phyloP scores from a whole-genome alignment of 2,888 invertebrate species.

The Micoletzkya japonica region DNA sequence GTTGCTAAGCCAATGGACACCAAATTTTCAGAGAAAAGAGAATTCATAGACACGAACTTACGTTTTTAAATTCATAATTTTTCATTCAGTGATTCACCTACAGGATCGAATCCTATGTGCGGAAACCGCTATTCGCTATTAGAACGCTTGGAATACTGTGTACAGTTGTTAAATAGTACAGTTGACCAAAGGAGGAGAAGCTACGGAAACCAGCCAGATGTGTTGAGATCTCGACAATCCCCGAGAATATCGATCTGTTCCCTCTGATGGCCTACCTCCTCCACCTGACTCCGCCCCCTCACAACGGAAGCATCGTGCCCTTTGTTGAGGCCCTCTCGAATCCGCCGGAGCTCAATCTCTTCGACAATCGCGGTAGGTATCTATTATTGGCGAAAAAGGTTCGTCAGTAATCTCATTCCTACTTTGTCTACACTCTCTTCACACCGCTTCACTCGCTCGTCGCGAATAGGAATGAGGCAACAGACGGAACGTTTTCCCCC shows the following conservation, averaged over 20 bases:
- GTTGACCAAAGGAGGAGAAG: not conserved
- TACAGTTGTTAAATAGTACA: not conserved
- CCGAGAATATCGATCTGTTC: slow-evolving; percentile 25
- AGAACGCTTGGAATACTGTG: not conserved
- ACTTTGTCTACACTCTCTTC: too few relatives aligned
- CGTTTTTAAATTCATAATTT: too few relatives aligned
- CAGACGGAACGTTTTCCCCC: too few relatives aligned
- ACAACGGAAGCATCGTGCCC: slow-evolving; percentile 15
- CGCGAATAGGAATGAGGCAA: too few relatives aligned
- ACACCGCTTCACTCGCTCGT: too few relatives aligned
- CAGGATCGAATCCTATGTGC: too few relatives aligned
- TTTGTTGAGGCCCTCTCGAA: not conserved
- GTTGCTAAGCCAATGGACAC: too few relatives aligned
- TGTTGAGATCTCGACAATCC: slow-evolving; percentile 1
- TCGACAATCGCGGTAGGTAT: not conserved
- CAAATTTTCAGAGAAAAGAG: too few relatives aligned
- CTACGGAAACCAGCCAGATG: not conserved
- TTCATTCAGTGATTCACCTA: too few relatives aligned
- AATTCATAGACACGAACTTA: too few relatives aligned
- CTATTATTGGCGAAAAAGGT: too few relatives aligned
- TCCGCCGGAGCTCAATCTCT: not conserved
- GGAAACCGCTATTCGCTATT: not conserved
- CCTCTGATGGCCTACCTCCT: slow-evolving; percentile 14
- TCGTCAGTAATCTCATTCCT: too few relatives aligned
- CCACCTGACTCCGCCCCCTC: not conserved